Evolutionary conservation across 2,888 invertebrate genomes (phyloP), one percentile per base, ranked within the genome.

Genomic region (Lucinisca nassula): DNA sequence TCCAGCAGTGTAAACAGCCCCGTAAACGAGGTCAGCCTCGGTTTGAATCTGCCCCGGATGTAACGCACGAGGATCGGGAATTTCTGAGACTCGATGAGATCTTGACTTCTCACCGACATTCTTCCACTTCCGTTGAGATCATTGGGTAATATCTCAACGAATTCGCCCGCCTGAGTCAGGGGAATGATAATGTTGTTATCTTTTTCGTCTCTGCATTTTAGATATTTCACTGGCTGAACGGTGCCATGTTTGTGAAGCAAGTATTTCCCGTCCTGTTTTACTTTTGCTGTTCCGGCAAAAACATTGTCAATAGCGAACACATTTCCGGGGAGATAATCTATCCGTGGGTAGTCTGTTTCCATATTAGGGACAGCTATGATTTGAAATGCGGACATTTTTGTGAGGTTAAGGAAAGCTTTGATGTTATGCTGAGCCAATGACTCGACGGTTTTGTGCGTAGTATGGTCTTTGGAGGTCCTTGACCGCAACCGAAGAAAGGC

Each of bases 31-130:
- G 92, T 92, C 21, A 94, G 89, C 10, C 94, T 90, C 6, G 93
- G 94, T 32, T 90, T 87, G 35, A 90, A 89, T 67, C 92, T 84
- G 27, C 94, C 93, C 72, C 93, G 93, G 21, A 93, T 92, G 75
- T 92, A 94, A 10, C 94, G 89, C 14, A 94, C 93, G 37, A 94
- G 84, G n/a, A 91, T 87, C 0, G 94, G 94, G 80, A 93, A 94
- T 45, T 93, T 93, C 73, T 93, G 91, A 45, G 90, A 89, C 10
- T 91, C 89, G 40, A 94, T 93, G 32, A 94, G 82, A 49, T 93
- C 91, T 21, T 88, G 82, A 27, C 92, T 91, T 38, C 81, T 87
- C 3, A 94, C 88, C 0, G 94, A 93, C 85, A 94, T 86, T 77
- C 91, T 90, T 2, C 90, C 87, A 37, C 88, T 90, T 45, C 90